Percentiles rank a stretch among this genome's conserved stretches.
phyloP scores from a whole-genome alignment of 2,888 invertebrate species.

The Erebia aethiops region DNA sequence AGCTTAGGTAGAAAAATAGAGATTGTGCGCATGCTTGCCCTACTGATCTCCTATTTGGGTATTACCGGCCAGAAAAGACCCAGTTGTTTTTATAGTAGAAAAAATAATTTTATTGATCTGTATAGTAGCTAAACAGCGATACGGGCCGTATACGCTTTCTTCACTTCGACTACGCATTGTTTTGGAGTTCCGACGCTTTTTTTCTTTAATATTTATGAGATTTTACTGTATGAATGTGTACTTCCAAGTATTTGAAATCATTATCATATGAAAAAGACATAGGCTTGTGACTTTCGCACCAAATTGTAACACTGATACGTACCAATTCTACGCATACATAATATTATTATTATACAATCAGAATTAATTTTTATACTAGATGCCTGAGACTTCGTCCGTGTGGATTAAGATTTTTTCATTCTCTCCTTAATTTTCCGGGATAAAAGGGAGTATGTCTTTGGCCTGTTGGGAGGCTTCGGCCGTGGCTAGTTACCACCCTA shows the following conservation, averaged over 20 bases:
- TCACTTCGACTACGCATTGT: conserved; percentile 18
- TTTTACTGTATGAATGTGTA: conserved; percentile 27
- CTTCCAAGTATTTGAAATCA: neutral
- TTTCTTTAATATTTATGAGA: conserved; percentile 36
- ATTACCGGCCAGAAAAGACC: too few relatives aligned
- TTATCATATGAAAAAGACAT: neutral
- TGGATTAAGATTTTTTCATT: too few relatives aligned
- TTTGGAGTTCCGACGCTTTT: conserved; percentile 8
- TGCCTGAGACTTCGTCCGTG: too few relatives aligned
- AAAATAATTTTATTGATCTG: neutral
- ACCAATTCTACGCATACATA: neutral
- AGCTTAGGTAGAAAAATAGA: too few relatives aligned
- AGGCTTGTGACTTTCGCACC: neutral
- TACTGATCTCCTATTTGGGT: too few relatives aligned
- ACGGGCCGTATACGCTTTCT: conserved; percentile 8
- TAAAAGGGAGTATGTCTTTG: too few relatives aligned
- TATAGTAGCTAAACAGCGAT: neutral
- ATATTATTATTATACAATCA: neutral
- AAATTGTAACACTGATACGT: neutral
- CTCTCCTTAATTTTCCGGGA: too few relatives aligned
- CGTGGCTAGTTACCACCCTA: too few relatives aligned
- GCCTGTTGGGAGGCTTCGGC: too few relatives aligned
- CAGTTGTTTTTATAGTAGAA: too few relatives aligned
- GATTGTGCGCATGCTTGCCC: too few relatives aligned
- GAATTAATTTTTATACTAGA: too few relatives aligned